Conservation (phyloP, 2,888 invertebrate genomes). For the Sinelater perroti region DNA sequence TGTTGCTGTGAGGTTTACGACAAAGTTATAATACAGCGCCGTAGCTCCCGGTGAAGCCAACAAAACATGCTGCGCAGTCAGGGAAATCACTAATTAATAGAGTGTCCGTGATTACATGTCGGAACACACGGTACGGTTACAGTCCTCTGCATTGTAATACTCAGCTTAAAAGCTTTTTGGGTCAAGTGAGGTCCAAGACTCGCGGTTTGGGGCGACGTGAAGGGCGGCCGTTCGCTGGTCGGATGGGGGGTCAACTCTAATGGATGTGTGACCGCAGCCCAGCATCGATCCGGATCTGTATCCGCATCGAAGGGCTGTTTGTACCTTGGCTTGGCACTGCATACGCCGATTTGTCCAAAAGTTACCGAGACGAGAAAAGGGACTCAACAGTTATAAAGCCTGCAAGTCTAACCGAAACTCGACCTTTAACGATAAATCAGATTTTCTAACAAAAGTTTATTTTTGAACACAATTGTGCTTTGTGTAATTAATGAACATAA, state of each 20-base stretch:
- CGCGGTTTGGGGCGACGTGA: constrained; percentile 34
- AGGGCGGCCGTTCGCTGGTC: constrained; percentile 28
- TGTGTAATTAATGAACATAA: too few relatives aligned
- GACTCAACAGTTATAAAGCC: too few relatives aligned
- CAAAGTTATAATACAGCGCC: neutral
- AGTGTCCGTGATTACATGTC: constrained; percentile 50
- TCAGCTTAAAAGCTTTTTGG: constrained; percentile 45
- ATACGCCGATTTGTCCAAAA: constrained; percentile 11
- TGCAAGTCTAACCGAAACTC: too few relatives aligned
- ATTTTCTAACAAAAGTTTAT: too few relatives aligned
- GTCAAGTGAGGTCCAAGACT: constrained; percentile 39
- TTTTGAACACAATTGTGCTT: too few relatives aligned
- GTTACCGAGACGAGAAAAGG: too few relatives aligned
- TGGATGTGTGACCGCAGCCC: constrained; percentile 51
- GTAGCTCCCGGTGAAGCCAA: constrained; percentile 7
- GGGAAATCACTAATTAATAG: constrained; percentile 47
- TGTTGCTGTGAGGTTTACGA: too few relatives aligned
- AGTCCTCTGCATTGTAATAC: constrained; percentile 41
- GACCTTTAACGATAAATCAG: too few relatives aligned
- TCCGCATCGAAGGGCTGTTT: constrained; percentile 26
- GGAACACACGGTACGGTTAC: constrained; percentile 42
- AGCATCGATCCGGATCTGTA: constrained; percentile 46
- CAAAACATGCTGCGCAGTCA: constrained; percentile 13
- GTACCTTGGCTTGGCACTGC: constrained; percentile 13
- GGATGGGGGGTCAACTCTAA: constrained; percentile 48